A percentile compares a stretch with the other conserved stretches of the same genome.
phyloP scores from a whole-genome alignment of 2,888 invertebrate genomes.

The Lepidocyrtoides sp. region DNA sequence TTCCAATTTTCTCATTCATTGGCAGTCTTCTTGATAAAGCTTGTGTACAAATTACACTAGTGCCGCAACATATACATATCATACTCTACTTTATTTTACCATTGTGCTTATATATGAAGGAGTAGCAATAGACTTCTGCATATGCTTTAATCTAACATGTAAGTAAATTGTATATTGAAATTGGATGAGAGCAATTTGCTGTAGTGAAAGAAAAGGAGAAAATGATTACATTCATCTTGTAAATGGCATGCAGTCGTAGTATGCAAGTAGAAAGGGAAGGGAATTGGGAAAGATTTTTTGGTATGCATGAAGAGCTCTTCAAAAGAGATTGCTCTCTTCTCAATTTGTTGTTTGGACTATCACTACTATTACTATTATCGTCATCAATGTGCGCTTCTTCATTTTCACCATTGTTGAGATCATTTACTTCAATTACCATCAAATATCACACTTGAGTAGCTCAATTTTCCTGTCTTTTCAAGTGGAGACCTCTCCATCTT shows the following conservation, averaged over 20 bases:
- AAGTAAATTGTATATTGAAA: constrained; percentile 5
- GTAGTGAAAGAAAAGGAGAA: background rate
- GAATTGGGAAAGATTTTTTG: constrained; percentile 51
- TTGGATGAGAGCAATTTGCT: constrained; percentile 1
- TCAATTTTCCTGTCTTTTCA: constrained; percentile 62
- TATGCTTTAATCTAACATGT: background rate
- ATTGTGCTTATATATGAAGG: background rate
- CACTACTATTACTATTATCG: constrained; percentile 28
- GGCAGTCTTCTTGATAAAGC: constrained; percentile 6
- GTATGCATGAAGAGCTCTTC: constrained; percentile 51
- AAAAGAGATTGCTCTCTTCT: constrained; percentile 41
- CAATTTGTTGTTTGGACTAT: constrained; percentile 66
- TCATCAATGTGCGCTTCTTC: constrained; percentile 47
- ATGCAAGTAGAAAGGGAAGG: background rate
- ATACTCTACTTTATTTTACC: background rate
- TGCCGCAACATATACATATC: background rate
- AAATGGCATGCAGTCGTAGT: constrained; percentile 4
- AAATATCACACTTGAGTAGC: constrained; percentile 72
- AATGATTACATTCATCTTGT: constrained; percentile 41
- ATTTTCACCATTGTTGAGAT: constrained; percentile 56
- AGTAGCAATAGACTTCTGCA: background rate
- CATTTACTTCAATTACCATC: constrained; percentile 77
- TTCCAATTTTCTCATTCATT: constrained; percentile 34
- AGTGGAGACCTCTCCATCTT: constrained; percentile 74
- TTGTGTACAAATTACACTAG: constrained; percentile 40